Evolutionary conservation across 2,888 invertebrate genomes (phyloP), one percentile per base, ranked within the genome.

Genomic region (Rhabditophanes sp.): DNA sequence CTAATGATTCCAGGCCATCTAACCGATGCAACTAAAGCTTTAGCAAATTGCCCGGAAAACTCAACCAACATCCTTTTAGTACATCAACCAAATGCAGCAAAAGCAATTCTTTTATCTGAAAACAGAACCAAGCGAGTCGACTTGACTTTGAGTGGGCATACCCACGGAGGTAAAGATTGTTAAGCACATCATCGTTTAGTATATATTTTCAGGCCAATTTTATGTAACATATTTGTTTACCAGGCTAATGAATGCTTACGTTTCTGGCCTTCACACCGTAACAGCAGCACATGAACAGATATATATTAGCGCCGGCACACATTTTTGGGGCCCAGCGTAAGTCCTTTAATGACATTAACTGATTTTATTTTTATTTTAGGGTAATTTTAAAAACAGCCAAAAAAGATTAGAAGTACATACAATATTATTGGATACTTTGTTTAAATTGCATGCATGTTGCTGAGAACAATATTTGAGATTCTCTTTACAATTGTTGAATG

Each of bases 301-400:
- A 12, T 58, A 50, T 31, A 62, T 64, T 2, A 55, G 55, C 8
- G 23, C 57, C 6, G 59, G 60, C 9, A 56, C 58, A n/a, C 56
- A 64, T 38, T 69, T 64, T 41, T 67, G 67, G 63, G 68, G 67
- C n/a, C n/a, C n/a, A n/a, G n/a, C n/a, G n/a, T n/a, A n/a, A n/a
- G n/a, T n/a, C n/a, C n/a, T n/a, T n/a, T n/a, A n/a, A n/a, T n/a
- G n/a, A n/a, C n/a, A n/a, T n/a, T n/a, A n/a, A n/a, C n/a, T n/a
- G n/a, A n/a, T n/a, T n/a, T n/a, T n/a, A n/a, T n/a, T n/a, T n/a
- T n/a, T n/a, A n/a, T n/a, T n/a, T n/a, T n/a, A n/a, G n/a, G n/a
- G n/a, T n/a, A n/a, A n/a, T n/a, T n/a, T n/a, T n/a, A n/a, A n/a
- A n/a, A n/a, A n/a, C n/a, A n/a, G n/a, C n/a, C n/a, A n/a, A n/a